phyloP scores from a whole-genome alignment of 2,113 vertebrate species.

The Aramus guarauna region DNA sequence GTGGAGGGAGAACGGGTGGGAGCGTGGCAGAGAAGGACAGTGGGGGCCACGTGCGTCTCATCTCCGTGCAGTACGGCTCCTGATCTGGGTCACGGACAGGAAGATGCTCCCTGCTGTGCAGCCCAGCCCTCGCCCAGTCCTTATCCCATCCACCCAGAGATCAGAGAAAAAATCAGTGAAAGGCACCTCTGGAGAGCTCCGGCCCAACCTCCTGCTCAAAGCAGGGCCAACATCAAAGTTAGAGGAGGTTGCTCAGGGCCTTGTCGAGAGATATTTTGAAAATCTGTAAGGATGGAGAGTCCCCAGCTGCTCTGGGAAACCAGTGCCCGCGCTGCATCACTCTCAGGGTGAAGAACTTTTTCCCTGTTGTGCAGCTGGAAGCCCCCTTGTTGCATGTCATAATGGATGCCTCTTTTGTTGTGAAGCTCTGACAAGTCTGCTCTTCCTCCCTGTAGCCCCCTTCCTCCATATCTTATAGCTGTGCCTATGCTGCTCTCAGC shows the following conservation, averaged over 20 bases:
- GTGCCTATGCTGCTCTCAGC: neutral
- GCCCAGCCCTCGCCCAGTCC: neutral
- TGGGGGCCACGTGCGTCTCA: neutral
- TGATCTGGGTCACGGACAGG: neutral
- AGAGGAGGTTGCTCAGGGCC: neutral
- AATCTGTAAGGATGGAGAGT: neutral
- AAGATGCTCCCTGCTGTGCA: neutral
- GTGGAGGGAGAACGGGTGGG: neutral
- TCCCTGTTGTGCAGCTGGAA: neutral
- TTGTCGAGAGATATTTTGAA: neutral
- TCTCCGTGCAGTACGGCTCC: fast-evolving
- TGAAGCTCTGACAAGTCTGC: neutral
- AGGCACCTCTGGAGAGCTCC: neutral
- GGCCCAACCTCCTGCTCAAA: neutral
- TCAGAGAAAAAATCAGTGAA: neutral
- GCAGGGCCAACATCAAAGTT: neutral
- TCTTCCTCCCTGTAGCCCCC: neutral
- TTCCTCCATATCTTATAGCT: neutral
- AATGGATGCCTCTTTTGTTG: neutral
- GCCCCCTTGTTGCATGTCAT: neutral
- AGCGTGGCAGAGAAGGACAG: neutral
- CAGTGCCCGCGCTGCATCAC: fast-evolving
- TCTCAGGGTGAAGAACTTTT: neutral
- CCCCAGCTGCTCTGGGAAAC: neutral
- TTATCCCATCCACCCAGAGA: neutral